Evolutionary conservation across 2,888 invertebrate species (phyloP), one percentile per base, ranked within the genome.

Genomic region (Branchellion lobata): DNA sequence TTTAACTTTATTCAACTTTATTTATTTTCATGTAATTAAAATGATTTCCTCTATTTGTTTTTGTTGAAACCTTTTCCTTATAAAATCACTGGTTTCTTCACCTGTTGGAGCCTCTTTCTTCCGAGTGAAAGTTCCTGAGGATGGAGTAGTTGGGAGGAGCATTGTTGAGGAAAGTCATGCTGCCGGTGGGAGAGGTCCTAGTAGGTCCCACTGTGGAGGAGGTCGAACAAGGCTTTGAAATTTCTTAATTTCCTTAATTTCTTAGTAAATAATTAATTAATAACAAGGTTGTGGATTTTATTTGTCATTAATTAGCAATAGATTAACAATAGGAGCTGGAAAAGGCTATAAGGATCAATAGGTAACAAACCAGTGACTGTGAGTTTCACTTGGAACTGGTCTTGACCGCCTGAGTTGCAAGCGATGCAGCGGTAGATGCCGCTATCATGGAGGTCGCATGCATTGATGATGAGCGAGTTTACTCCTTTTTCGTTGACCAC

Each of bases 401-500:
- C 93, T 89, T 97, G 95, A 81, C 98, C 98, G 83, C 93, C 93
- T 87, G 94, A 94, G 88, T 98, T 99, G 84, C 92, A 92, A 53
- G 97, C 98, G 80, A 96, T 91, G 88, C 96, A 96, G 76, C 93
- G 93, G 82, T 98, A 90, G 83, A 92, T 91, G 84, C 97, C 98
- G 84, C 93, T 92, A 89, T 99, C 97, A 84, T 90, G 89, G 83
- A 93, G 91, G 83, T 91, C 91, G 81, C 94, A 94, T 86, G 92
- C 93, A 84, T 95, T 94, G 87, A 98, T 95, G 93, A 97, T 95
- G 84, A 98, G 91, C 69, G 97, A 95, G 88, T 96, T 94, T 88
- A 94, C 94, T 83, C 97, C 97, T 81, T 94, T 94, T 89, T 97
- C 97, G 89, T 97, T 97, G 82, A 97, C 95, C 86, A 97, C 91